Evolutionary conservation across 2,888 invertebrate species (phyloP), one percentile per base, ranked within the genome.

Genomic region (Hylaea fasciaria): DNA sequence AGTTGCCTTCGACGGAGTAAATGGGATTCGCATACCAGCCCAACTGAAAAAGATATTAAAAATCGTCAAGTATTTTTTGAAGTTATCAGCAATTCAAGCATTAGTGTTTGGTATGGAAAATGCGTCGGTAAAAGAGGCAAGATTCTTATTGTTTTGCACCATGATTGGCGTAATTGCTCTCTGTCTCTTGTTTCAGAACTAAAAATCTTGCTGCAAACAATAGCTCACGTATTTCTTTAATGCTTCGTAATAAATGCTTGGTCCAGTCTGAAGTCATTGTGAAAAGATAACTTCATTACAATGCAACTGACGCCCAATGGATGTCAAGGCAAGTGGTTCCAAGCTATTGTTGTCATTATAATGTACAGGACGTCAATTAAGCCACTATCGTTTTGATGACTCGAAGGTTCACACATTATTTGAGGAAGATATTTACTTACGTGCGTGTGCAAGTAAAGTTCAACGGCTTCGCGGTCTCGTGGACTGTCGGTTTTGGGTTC

Each of bases 401-500:
- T 44, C 22, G 11, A 57, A 49, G 56, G 61, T 35, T 28, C n/a
- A n/a, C n/a, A n/a, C n/a, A n/a, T n/a, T n/a, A n/a, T n/a, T n/a
- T n/a, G n/a, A n/a, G 4, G 2, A 11, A 43, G 17, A 43, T 17
- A 17, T 54, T 44, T 57, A 86, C 93, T 87, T 73, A 94, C 94
- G 75, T 93, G 93, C 63, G 95, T 94, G 69, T 92, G 93, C 79
- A 94, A 81, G 70, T 94, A 94, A 43, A 93, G 82, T 66, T 95
- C 94, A 0, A 94, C 94, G 8, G 95, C 95, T 69, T 93, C 91
- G 45, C 86, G 88, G 74, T 95, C 95, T 51, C 86, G 88, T 0
- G 80, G 73, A 0, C 92, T 86, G 53, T 94, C 81, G 0, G 89
- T 86, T 75, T 91, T 92, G 0, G 95, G 94, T 76, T 94, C 93